Conservation (phyloP, 1,140 invertebrate species). For the Eumaeus atala region DNA sequence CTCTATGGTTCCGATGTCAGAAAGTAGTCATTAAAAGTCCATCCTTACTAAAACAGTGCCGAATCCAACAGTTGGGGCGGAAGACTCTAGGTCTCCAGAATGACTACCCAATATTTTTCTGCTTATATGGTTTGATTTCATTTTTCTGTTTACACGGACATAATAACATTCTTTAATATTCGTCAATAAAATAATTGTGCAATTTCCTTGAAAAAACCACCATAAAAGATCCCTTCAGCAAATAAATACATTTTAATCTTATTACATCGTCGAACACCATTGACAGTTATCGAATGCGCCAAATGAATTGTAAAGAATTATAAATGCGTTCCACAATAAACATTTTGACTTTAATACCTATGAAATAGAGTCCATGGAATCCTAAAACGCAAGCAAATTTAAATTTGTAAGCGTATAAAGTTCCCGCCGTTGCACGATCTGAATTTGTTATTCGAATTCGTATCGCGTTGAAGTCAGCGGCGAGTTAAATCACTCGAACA, state of each 20-base stretch:
- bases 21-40: too few relatives aligned
- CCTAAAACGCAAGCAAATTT: constrained; percentile 17
- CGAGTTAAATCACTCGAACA: constrained; percentile 54
- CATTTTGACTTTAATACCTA: constrained; percentile 14
- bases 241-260: constrained; percentile 63
- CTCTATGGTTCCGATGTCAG: too few relatives aligned
- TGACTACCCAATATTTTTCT: too few relatives aligned
- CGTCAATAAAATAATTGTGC: constrained; percentile 37
- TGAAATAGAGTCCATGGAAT: constrained; percentile 16
- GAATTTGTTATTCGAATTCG: constrained; percentile 64
- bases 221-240: constrained; percentile 51
- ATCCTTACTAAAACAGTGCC: too few relatives aligned
- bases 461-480: constrained; percentile 51
- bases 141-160: too few relatives aligned
- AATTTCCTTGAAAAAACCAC: constrained; percentile 53
- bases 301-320: constrained; percentile 57
- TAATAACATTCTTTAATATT: constrained; percentile 20
- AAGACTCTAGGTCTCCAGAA: too few relatives aligned
- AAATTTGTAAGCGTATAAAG: constrained; percentile 51
- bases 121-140: too few relatives aligned
- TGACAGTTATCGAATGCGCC: constrained; percentile 64
- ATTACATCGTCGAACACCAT: constrained; percentile 46
- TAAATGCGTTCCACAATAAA: not conserved
- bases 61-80: too few relatives aligned
- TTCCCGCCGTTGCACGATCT: constrained; percentile 51